These are phyloP conservation scores for Zenarchopterus dispar DNA, from an alignment of 2,797 vertebrate genomes.

Conservation along the genomic window DNA sequence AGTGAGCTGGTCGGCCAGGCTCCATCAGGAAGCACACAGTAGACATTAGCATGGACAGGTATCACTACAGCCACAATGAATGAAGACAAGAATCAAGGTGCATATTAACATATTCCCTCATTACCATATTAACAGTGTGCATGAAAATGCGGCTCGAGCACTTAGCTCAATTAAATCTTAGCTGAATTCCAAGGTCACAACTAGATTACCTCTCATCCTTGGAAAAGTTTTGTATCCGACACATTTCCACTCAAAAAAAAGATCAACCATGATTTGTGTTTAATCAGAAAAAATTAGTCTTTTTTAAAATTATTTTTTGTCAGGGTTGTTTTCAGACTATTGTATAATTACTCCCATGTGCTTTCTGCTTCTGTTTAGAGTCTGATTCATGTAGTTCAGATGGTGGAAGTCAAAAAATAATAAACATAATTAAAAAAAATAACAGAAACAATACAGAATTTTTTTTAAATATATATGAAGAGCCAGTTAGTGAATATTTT, in stretches of 20 bases:
- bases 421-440: not conserved
- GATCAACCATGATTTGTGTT: too few species aligned
- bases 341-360: constrained; percentile 10
- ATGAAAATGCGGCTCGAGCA: constrained; percentile 46
- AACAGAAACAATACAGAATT: not conserved
- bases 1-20: constrained; percentile 18
- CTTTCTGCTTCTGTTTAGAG: constrained; percentile 12
- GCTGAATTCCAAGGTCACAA: constrained; percentile 50
- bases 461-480: too few species aligned
- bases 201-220: constrained; percentile 30
- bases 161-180: constrained; percentile 55
- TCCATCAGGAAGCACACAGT: constrained; percentile 46
- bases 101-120: constrained; percentile 62
- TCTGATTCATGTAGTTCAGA: not conserved
- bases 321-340: constrained; percentile 7
- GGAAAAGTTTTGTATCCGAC: not conserved
- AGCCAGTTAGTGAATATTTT: not conserved
- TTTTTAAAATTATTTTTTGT: not conserved
- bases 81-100: constrained; percentile 57
- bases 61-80: constrained; percentile 51
- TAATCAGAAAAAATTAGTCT: too few species aligned
- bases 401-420: not conserved
- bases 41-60: constrained; percentile 43
- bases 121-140: constrained; percentile 64
- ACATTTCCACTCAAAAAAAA: too few species aligned